phyloP scores from a whole-genome alignment of 2,888 invertebrate species.

The Erebia ligea region DNA sequence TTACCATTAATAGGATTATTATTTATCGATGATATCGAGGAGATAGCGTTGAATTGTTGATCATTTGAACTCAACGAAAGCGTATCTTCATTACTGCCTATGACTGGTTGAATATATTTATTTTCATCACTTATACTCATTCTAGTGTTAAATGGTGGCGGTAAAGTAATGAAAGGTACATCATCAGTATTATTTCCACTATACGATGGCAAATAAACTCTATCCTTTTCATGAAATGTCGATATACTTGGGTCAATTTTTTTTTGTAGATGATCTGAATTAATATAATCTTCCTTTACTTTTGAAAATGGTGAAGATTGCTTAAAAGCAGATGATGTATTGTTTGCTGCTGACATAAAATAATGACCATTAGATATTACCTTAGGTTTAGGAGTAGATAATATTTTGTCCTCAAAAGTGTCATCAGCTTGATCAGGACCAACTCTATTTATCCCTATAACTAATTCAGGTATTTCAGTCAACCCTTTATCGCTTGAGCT shows the following conservation, averaged over 20 bases:
- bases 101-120: background rate
- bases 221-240: background rate
- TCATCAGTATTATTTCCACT: background rate
- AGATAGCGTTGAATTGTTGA: background rate
- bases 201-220: constrained; percentile 5
- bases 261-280: background rate
- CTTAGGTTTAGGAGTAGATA: constrained; percentile 9
- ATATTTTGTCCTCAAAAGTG: constrained; percentile 28
- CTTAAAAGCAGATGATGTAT: background rate
- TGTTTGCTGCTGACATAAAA: constrained; percentile 18
- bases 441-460: constrained; percentile 47
- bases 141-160: background rate
- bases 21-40: background rate
- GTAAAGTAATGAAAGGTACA: background rate
- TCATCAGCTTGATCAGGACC: constrained; percentile 30
- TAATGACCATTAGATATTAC: constrained; percentile 32
- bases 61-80: background rate
- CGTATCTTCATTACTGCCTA: background rate
- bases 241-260: too few relatives aligned
- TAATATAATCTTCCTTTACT: background rate
- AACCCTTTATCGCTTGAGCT: constrained; percentile 32
- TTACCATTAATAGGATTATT: background rate
- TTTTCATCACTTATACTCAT: background rate
- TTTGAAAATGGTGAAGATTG: constrained; percentile 5
- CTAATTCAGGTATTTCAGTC: constrained; percentile 21